Conservation (phyloP, 1,140 invertebrate species). For the Pseudomyrmex dendroicus region DNA sequence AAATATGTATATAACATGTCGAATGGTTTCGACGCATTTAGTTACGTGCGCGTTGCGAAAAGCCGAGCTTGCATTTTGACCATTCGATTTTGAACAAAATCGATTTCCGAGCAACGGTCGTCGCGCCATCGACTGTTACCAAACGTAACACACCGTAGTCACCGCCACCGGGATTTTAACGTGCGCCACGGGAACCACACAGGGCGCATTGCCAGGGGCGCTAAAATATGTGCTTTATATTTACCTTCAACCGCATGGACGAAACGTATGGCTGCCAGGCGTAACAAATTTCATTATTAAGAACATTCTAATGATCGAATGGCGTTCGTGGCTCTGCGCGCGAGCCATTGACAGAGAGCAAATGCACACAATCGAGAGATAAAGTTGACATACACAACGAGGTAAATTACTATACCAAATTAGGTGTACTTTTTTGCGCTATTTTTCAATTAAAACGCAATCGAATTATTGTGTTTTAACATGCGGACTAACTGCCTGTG, state of each 20-base stretch:
- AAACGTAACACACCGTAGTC: conserved; percentile 23
- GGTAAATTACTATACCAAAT: too few relatives aligned
- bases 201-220: conserved; percentile 68
- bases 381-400: too few relatives aligned
- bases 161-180: conserved; percentile 44
- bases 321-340: neutral
- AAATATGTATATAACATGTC: conserved; percentile 33
- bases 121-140: conserved; percentile 29
- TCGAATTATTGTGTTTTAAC: too few relatives aligned
- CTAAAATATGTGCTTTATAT: conserved; percentile 71
- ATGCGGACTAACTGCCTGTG: too few relatives aligned
- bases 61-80: conserved; percentile 48
- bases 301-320: conserved; percentile 61
- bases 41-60: conserved; percentile 30
- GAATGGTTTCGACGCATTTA: conserved; percentile 52
- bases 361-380: too few relatives aligned
- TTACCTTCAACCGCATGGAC: conserved; percentile 67
- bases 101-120: conserved; percentile 56
- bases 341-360: too few relatives aligned
- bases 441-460: too few relatives aligned
- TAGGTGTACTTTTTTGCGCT: too few relatives aligned
- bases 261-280: conserved; percentile 64
- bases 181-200: conserved; percentile 46
- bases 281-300: conserved; percentile 71
- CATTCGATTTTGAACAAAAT: conserved; percentile 61